Evolutionary conservation across 2,113 vertebrate species (phyloP).

Genomic region (Euleptes europaea): DNA sequence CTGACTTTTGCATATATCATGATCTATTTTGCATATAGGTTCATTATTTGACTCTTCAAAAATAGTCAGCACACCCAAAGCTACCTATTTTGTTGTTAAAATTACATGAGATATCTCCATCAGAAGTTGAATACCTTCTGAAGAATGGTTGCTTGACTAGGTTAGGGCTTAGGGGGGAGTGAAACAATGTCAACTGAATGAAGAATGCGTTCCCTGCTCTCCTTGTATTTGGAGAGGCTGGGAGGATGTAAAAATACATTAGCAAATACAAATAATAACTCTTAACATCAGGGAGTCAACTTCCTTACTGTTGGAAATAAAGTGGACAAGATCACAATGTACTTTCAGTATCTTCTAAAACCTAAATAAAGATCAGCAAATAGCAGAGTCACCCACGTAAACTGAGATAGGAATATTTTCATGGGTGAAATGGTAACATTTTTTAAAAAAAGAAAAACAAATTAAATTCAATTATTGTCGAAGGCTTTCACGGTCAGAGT

Average conservation of each 20-base stretch:
- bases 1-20: too few relatives aligned
- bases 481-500: too few relatives aligned
- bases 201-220: not conserved
- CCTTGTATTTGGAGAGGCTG: constrained; percentile 3
- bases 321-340: constrained; percentile 3
- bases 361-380: constrained; percentile 1
- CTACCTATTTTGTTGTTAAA: not conserved
- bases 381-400: not conserved
- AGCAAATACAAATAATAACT: not conserved
- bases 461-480: too few relatives aligned
- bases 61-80: not conserved
- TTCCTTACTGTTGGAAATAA: not conserved
- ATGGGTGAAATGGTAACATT: not conserved
- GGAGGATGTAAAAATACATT: not conserved
- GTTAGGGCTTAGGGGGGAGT: not conserved
- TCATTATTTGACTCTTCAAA: not conserved
- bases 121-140: not conserved
- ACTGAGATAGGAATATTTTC: not conserved
- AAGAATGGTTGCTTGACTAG: not conserved
- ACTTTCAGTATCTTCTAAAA: constrained; percentile 19
- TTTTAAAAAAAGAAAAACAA: not conserved
- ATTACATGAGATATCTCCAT: not conserved
- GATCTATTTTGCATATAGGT: not conserved
- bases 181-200: not conserved
- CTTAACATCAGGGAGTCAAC: not conserved